Conservation (phyloP, 2,888 invertebrate genomes). For the Loripinus fragilis region DNA sequence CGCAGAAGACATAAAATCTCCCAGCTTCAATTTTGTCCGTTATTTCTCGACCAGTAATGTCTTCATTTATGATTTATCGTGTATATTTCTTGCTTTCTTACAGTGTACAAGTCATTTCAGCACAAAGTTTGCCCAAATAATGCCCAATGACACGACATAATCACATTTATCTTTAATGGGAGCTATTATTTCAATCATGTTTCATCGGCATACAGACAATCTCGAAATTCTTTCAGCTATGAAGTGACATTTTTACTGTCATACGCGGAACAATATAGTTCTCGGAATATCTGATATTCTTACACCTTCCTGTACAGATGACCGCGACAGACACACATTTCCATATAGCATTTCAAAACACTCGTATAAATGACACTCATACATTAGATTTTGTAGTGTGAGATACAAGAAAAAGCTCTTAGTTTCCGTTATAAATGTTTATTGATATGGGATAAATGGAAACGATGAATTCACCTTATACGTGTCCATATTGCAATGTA, state of each 20-base stretch:
- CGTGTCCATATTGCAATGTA: too few species aligned
- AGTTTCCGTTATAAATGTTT: conserved; percentile 14
- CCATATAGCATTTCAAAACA: conserved; percentile 32
- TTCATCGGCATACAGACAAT: conserved; percentile 23
- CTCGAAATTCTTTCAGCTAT: conserved; percentile 15
- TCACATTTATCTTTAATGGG: conserved; percentile 32
- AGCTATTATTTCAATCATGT: conserved; percentile 29
- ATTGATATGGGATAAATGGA: conserved; percentile 2
- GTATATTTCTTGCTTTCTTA: conserved; percentile 21
- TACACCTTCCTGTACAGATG: conserved; percentile 15
- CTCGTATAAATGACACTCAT: conserved; percentile 23
- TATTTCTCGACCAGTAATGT: conserved; percentile 5
- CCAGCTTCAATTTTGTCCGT: conserved; percentile 15
- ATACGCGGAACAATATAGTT: conserved; percentile 22
- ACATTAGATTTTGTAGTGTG: conserved; percentile 30
- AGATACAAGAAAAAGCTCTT: conserved; percentile 6
- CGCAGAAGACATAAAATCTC: conserved; percentile 7
- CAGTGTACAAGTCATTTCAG: conserved; percentile 21
- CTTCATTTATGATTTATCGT: background rate
- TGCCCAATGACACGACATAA: conserved; percentile 26
- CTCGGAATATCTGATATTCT: conserved; percentile 27
- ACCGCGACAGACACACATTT: conserved; percentile 10
- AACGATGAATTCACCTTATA: background rate
- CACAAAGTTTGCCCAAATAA: conserved; percentile 29
- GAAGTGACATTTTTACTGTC: conserved; percentile 35